These are phyloP conservation scores for Tiphia femorata DNA, from an alignment of 2,888 invertebrate genomes.

Conservation along the genomic window DNA sequence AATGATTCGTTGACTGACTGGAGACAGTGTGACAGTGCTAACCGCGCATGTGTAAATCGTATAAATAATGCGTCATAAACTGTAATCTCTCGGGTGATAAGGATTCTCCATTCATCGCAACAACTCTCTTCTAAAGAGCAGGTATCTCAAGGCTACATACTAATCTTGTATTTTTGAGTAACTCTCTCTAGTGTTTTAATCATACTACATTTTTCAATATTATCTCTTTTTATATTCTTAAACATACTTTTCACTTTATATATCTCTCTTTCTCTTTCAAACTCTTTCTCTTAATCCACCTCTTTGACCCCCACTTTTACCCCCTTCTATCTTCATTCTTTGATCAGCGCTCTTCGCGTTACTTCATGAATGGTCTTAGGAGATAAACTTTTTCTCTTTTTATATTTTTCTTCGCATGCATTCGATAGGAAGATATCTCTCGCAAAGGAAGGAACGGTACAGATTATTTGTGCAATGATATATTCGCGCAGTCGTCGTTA, in stretches of 20 bases:
- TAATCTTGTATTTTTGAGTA: slow-evolving; percentile 39
- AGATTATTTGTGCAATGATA: too few species aligned
- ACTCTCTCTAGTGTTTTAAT: slow-evolving; percentile 39
- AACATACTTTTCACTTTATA: slow-evolving; percentile 26
- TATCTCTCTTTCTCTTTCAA: slow-evolving; percentile 28
- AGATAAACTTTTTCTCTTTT: slow-evolving; percentile 45
- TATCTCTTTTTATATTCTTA: slow-evolving; percentile 10
- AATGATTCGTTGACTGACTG: slow-evolving; percentile 43
- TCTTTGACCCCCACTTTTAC: slow-evolving; percentile 38
- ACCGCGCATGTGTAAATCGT: slow-evolving; percentile 61
- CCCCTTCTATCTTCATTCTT: slow-evolving; percentile 26
- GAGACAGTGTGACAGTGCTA: slow-evolving; percentile 53
- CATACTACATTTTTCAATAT: slow-evolving; percentile 42
- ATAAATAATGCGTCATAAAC: slow-evolving; percentile 50
- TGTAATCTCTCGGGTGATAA: slow-evolving; percentile 44
- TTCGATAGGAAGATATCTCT: slow-evolving; percentile 33
- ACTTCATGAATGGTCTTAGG: slow-evolving; percentile 58
- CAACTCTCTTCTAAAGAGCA: slow-evolving; percentile 42
- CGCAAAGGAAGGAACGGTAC: slow-evolving; percentile 25
- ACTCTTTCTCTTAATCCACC: slow-evolving; percentile 25
- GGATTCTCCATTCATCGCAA: slow-evolving; percentile 42
- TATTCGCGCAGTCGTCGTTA: too few species aligned
- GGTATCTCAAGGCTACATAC: slow-evolving; percentile 52
- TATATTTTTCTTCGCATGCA: slow-evolving; percentile 57
- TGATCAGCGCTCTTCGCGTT: slow-evolving; percentile 46